Evolutionary conservation across 2,113 vertebrate species (phyloP).

Genomic region (Oophaga pumilio): DNA sequence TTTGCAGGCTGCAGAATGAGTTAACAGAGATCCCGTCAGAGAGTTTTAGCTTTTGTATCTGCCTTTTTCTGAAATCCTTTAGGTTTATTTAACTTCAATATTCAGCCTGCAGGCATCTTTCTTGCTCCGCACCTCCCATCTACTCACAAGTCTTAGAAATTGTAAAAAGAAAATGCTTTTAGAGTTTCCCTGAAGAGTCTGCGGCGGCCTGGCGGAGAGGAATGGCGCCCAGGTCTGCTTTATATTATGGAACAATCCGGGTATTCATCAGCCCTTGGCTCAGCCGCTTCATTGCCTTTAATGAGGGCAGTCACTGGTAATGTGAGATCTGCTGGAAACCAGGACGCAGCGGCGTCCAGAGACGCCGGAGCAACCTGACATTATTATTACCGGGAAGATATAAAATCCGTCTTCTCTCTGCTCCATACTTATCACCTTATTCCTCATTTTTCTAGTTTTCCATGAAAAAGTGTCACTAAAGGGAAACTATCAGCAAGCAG

Average conservation of each 20-base stretch:
- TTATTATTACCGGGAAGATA: too few relatives aligned
- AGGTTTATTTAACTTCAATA: too few relatives aligned
- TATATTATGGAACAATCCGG: conserved; percentile 22
- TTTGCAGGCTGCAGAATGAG: too few relatives aligned
- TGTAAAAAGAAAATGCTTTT: background rate
- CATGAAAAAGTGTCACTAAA: background rate
- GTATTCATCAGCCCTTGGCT: conserved; percentile 14
- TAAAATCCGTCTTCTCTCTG: background rate
- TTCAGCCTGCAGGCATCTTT: too few relatives aligned
- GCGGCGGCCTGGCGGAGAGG: background rate
- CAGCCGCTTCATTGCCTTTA: background rate
- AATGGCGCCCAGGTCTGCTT: background rate
- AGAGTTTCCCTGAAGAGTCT: background rate
- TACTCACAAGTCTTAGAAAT: background rate
- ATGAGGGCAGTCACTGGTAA: conserved; percentile 10
- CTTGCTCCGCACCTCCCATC: too few relatives aligned
- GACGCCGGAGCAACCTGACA: background rate
- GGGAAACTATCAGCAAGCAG: background rate
- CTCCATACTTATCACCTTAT: background rate
- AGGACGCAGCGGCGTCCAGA: background rate
- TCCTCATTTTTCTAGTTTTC: background rate
- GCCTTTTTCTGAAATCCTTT: too few relatives aligned
- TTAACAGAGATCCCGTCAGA: too few relatives aligned
- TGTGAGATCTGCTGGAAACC: conserved; percentile 1
- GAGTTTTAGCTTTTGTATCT: too few relatives aligned